phyloP scores from a whole-genome alignment of 1,140 invertebrate genomes.

The Amyelois transitella region DNA sequence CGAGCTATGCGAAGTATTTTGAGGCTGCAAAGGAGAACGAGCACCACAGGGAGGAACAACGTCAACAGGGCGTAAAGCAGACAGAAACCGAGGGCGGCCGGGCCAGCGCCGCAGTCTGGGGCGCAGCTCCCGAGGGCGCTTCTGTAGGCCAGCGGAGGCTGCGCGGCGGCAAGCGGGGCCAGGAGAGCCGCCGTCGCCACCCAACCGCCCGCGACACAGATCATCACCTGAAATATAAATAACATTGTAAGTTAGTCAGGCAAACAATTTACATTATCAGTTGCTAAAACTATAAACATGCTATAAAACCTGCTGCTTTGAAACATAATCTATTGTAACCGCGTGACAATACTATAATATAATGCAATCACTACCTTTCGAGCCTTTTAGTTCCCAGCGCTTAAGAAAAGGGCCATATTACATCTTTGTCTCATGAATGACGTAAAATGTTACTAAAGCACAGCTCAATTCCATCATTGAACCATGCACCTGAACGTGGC shows the following conservation, averaged over 20 bases:
- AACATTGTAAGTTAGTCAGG: background rate
- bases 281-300: conserved; percentile 1
- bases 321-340: too few species aligned
- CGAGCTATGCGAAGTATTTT: conserved; percentile 86
- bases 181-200: conserved; percentile 70
- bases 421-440: too few species aligned
- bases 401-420: too few species aligned
- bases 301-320: background rate
- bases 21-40: conserved; percentile 83
- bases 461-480: too few species aligned
- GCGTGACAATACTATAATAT: too few species aligned
- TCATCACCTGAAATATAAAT: conserved; percentile 61
- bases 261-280: background rate
- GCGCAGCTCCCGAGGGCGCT: conserved; percentile 77
- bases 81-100: conserved; percentile 77
- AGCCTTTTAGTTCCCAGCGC: too few species aligned
- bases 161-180: conserved; percentile 72
- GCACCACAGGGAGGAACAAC: conserved; percentile 78
- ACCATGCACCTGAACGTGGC: too few species aligned
- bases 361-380: background rate
- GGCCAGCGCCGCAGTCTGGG: conserved; percentile 79
- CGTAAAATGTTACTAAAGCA: too few species aligned
- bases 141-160: conserved; percentile 72
- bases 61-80: conserved; percentile 79
- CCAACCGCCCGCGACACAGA: conserved; percentile 74